A percentile compares a stretch with the other conserved stretches of the same genome.
Evolutionary conservation across 2,888 invertebrate genomes (phyloP).

Genomic region (Epicampocera succincta): DNA sequence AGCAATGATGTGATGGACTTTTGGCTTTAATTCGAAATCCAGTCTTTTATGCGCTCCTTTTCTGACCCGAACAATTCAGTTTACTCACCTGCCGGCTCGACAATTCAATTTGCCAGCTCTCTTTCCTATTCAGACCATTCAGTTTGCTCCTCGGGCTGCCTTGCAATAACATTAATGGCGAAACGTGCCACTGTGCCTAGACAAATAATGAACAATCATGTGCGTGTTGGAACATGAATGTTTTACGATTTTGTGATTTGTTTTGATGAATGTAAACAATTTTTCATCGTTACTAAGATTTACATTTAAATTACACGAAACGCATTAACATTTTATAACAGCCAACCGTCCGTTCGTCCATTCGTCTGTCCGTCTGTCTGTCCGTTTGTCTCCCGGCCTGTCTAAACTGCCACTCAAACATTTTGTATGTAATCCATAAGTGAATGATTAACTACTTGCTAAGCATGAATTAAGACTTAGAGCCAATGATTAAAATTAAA

Average conservation of each 20-base stretch:
- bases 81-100: too few species aligned
- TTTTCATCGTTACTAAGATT: constrained; percentile 65
- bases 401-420: constrained; percentile 59
- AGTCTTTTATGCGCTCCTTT: too few species aligned
- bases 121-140: too few species aligned
- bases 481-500: constrained; percentile 67
- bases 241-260: constrained; percentile 68
- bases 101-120: too few species aligned
- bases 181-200: constrained; percentile 18
- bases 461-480: constrained; percentile 67
- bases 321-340: constrained; percentile 44
- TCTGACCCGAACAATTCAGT: too few species aligned
- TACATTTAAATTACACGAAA: constrained; percentile 68
- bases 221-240: constrained; percentile 59
- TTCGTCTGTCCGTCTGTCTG: background rate
- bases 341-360: background rate
- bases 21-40: too few species aligned
- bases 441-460: constrained; percentile 61
- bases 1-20: too few species aligned
- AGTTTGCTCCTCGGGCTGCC: too few species aligned
- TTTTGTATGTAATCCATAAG: constrained; percentile 21
- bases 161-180: too few species aligned
- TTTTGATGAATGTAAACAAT: constrained; percentile 67
- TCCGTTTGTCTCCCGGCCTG: background rate
- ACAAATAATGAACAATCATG: constrained; percentile 25